Conservation (phyloP, 2,113 vertebrate genomes). For the Aythya baeri region DNA sequence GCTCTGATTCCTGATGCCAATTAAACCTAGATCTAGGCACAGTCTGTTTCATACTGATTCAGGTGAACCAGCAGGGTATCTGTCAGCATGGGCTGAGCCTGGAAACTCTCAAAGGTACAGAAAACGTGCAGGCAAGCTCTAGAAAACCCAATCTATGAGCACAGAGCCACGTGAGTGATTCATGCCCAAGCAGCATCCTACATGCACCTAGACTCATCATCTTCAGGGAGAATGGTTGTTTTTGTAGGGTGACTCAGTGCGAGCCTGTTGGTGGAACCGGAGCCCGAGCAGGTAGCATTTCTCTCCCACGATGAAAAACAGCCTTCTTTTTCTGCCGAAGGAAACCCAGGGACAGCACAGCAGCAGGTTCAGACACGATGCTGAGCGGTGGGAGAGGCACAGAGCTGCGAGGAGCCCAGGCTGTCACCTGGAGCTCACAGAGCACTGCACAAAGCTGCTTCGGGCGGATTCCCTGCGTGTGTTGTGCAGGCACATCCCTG, state of each 20-base stretch:
- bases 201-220: fast-evolving
- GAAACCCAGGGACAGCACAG: neutral
- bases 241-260: neutral
- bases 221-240: neutral
- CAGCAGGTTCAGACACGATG: neutral
- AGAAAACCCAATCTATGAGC: fast-evolving
- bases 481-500: neutral
- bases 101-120: neutral
- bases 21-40: neutral
- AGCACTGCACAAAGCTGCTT: neutral
- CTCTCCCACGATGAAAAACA: neutral
- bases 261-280: neutral
- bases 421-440: neutral
- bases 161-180: neutral
- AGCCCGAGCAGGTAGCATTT: neutral
- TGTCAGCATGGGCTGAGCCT: neutral
- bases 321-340: neutral
- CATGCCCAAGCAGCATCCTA: neutral
- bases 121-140: neutral
- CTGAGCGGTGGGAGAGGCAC: neutral
- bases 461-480: neutral
- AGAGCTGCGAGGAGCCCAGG: neutral
- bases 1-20: neutral
- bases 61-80: neutral
- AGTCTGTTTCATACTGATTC: neutral